Conservation (phyloP, 1,140 invertebrate species). For the Drosophila sulfurigaster region DNA sequence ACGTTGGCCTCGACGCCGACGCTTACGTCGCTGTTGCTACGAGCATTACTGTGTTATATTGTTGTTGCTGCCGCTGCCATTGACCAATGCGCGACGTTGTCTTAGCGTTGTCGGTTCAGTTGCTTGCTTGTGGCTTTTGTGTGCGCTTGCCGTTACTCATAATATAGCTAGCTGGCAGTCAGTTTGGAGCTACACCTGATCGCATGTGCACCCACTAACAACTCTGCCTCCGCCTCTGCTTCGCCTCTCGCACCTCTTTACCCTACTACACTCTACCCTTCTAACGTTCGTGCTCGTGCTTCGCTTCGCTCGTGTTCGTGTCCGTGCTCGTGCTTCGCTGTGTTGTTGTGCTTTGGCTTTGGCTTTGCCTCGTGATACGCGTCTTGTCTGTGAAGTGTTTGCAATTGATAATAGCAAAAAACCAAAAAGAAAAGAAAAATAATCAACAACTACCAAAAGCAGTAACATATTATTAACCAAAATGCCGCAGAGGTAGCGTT, state of each 20-base stretch:
- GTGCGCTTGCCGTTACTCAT: slow-evolving; percentile 25
- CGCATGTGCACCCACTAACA: slow-evolving; percentile 36
- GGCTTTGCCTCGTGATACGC: slow-evolving; percentile 62
- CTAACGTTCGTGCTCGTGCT: not conserved
- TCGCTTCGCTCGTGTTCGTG: no score
- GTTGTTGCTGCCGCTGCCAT: slow-evolving; percentile 37
- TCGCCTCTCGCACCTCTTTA: no score
- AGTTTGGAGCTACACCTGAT: slow-evolving; percentile 26
- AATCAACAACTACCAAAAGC: not conserved
- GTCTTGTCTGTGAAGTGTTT: slow-evolving; percentile 37
- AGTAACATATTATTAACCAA: slow-evolving; percentile 36
- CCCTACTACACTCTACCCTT: not conserved
- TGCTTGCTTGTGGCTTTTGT: slow-evolving; percentile 58
- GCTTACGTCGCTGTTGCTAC: slow-evolving; percentile 3
- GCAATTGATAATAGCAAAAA: slow-evolving; percentile 68
- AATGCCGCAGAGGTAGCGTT: slow-evolving; percentile 77
- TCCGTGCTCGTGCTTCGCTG: no score
- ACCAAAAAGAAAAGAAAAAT: slow-evolving; percentile 15
- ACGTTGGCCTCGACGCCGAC: slow-evolving; percentile 27
- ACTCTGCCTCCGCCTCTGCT: not conserved
- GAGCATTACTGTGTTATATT: not conserved
- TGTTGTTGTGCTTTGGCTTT: slow-evolving; percentile 5
- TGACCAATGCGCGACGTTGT: slow-evolving; percentile 48
- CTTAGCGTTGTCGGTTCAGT: slow-evolving; percentile 52
- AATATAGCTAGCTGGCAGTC: not conserved